Conservation (phyloP, 2,113 vertebrate species). For the Vidua macroura region DNA sequence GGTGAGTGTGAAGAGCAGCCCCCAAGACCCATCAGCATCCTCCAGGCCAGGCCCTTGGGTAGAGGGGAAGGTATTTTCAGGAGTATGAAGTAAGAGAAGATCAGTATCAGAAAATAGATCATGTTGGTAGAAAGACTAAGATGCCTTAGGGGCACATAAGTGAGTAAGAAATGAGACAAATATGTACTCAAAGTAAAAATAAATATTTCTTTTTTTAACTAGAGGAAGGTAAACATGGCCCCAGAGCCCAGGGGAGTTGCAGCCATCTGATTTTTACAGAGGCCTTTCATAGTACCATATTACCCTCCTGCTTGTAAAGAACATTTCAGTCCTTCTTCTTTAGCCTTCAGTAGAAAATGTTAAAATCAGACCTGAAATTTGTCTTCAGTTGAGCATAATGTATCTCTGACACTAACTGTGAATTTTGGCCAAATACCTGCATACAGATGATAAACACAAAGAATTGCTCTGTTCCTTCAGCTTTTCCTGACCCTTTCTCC, state of each 20-base stretch:
- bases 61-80: background rate
- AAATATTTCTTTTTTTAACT: background rate
- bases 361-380: background rate
- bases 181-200: background rate
- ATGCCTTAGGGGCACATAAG: background rate
- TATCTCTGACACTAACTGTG: background rate
- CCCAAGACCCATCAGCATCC: background rate
- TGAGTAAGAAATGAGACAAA: background rate
- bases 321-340: background rate
- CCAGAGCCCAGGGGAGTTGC: background rate
- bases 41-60: background rate
- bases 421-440: background rate
- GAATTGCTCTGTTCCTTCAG: background rate
- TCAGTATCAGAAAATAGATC: background rate
- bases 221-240: background rate
- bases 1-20: background rate
- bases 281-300: background rate
- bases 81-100: background rate
- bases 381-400: background rate
- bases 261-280: background rate
- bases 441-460: background rate
- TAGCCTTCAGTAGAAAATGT: background rate
- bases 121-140: background rate
- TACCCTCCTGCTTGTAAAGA: background rate
- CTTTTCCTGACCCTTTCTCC: background rate